Base-by-base conservation (phyloP, 2,888 invertebrate species). In the Colostygia pectinataria region DNA sequence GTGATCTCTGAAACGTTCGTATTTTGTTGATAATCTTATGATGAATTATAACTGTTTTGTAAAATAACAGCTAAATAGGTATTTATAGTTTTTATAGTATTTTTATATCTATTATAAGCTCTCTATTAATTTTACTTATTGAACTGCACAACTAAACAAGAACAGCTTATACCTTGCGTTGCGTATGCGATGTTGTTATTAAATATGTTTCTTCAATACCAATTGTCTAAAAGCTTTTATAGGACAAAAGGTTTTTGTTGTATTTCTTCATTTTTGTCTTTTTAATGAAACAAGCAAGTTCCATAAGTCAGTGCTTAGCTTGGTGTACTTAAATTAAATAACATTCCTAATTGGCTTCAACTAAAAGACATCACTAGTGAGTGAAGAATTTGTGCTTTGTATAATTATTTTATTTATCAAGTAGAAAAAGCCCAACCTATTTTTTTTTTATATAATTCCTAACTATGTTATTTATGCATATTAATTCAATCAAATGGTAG, bases 1-100 rank as follows among this genome's bases (percentile, higher is more conserved):
- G 74, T 82, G 84, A 83, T 85, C 83, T 83, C 83, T 74, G 59
- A 69, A 70, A 69, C 61, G 66, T 72, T 69, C 59, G 70, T 71
- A 44, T 67, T 63, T 77, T 74, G 74, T 74, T 77, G 67, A 65
- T 72, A 63, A 65, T 68, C 53, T 68, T 61, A 53, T 61, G 58
- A 54, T 43, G 52, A 58, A 33, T n/a, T 33, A 32, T 18, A 20
- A 9, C 12, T 29, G 29, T 36, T 47, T 44, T 33, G 12, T 40
- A 31, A 51, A 33, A 45, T 27, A 39, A 36, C 18, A 18, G 44
- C 24, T 33, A 37, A 15, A 23, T 44, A 29, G 12, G 13, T 32
- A 38, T 27, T 15, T 49, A 38, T 41, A 40, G 29, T 32, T 29
- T 43, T 40, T 38, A 9, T 42, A 49, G 27, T 38, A 37, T 44